Conservation (phyloP, 2,888 invertebrate genomes). For the Folsomia manolachei region DNA sequence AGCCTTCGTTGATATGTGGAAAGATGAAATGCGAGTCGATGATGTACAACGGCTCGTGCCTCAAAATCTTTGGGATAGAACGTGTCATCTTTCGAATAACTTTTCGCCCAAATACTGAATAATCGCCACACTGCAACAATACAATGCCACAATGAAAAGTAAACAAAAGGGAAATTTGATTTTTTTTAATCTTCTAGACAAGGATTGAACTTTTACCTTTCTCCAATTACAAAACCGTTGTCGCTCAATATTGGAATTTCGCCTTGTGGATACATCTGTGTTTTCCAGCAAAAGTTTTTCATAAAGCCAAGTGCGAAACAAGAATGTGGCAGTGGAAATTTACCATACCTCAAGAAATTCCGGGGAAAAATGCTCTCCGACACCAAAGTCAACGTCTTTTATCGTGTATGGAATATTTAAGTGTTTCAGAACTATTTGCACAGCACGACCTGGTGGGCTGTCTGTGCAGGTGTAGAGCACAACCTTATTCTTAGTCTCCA, state of each 20-base stretch:
- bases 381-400: slow-evolving; percentile 66
- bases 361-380: slow-evolving; percentile 62
- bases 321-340: too few species aligned
- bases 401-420: slow-evolving; percentile 66
- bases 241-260: slow-evolving; percentile 71
- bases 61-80: slow-evolving; percentile 67
- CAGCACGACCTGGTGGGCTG: slow-evolving; percentile 74
- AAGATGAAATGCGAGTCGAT: slow-evolving; percentile 73
- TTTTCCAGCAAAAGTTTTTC: too few species aligned
- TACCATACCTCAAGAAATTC: slow-evolving; percentile 49
- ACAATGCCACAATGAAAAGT: too few species aligned
- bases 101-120: slow-evolving; percentile 73
- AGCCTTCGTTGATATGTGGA: slow-evolving; percentile 73
- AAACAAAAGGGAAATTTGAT: too few species aligned
- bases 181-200: too few species aligned
- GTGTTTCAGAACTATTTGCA: slow-evolving; percentile 65
- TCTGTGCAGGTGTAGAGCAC: slow-evolving; percentile 70
- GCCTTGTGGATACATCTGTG: slow-evolving; percentile 52
- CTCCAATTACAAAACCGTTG: slow-evolving; percentile 71
- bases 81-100: slow-evolving; percentile 62
- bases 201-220: slow-evolving; percentile 59
- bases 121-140: slow-evolving; percentile 62
- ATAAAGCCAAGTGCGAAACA: too few species aligned
- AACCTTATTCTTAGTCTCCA: too few species aligned
- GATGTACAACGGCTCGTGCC: slow-evolving; percentile 71